phyloP scores from a whole-genome alignment of 1,140 invertebrate species.

The Scaptomyza montana region DNA sequence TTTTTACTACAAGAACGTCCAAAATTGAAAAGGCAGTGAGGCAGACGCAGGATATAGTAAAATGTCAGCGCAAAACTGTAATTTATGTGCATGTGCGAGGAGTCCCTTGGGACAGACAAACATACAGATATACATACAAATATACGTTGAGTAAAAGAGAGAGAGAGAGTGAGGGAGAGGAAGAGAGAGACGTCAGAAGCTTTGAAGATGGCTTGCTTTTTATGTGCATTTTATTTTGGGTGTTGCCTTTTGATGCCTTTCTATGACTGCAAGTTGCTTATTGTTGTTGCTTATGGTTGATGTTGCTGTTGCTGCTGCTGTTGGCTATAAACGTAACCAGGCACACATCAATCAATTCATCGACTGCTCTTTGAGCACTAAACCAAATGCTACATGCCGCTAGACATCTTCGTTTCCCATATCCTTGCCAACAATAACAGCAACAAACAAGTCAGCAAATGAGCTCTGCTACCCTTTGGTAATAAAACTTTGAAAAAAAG shows the following conservation, averaged over 20 bases:
- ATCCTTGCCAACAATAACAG: conserved; percentile 19
- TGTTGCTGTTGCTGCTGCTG: conserved; percentile 13
- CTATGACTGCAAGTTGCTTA: conserved; percentile 13
- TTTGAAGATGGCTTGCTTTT: conserved; percentile 44
- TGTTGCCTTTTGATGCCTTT: conserved; percentile 60
- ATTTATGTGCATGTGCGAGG: conserved; percentile 77
- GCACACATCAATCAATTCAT: conserved; percentile 76
- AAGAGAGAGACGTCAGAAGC: conserved; percentile 4
- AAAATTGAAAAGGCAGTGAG: conserved; percentile 74
- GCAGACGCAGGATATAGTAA: conserved; percentile 70
- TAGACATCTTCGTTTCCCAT: conserved; percentile 20
- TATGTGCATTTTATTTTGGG: conserved; percentile 69
- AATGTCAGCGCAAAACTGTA: conserved; percentile 81
- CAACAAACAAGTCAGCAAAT: neutral
- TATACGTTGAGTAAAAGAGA: neutral
- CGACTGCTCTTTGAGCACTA: conserved; percentile 60
- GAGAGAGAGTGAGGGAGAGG: neutral
- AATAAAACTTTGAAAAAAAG: conserved; percentile 64
- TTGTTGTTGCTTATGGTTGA: conserved; percentile 11
- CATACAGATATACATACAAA: conserved; percentile 1
- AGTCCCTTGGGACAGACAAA: conserved; percentile 19
- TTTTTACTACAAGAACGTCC: conserved; percentile 69
- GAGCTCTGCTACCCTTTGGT: conserved; percentile 22
- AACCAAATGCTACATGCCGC: conserved; percentile 34
- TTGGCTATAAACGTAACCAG: conserved; percentile 34